A percentile compares a stretch with the other conserved stretches of the same genome.
Evolutionary conservation across 2,113 vertebrate genomes (phyloP).

Genomic region (Chionodraco myersi): DNA sequence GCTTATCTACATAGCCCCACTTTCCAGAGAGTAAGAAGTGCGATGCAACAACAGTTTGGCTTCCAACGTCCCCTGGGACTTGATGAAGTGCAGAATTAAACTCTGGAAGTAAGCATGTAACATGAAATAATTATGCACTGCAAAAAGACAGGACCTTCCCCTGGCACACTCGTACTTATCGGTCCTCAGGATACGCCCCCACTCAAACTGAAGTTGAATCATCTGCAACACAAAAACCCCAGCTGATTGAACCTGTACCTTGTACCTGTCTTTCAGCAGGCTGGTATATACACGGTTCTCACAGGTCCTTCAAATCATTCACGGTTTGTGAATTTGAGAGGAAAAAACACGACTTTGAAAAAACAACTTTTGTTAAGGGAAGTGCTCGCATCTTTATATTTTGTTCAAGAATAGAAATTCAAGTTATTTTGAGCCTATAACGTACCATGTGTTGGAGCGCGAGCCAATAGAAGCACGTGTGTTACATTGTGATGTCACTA

Average conservation of each 20-base stretch:
- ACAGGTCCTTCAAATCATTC: no score
- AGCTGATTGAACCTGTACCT: not conserved
- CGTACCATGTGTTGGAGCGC: no score
- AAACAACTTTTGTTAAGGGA: no score
- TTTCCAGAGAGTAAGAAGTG: constrained; percentile 40
- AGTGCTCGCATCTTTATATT: no score
- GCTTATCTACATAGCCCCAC: constrained; percentile 60
- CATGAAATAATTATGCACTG: constrained; percentile 44
- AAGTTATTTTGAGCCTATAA: no score
- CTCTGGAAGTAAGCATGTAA: constrained; percentile 29
- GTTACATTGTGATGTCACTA: no score
- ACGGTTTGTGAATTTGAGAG: no score
- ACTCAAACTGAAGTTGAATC: constrained; percentile 23
- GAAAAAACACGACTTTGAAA: no score
- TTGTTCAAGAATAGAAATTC: no score
- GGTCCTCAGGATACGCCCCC: not conserved
- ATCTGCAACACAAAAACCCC: constrained; percentile 11
- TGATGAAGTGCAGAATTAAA: constrained; percentile 40
- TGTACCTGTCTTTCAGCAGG: not conserved
- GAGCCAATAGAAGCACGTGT: no score
- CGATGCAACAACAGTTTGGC: constrained; percentile 47
- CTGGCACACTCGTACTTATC: constrained; percentile 19
- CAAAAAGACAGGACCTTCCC: constrained; percentile 17
- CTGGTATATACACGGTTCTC: not conserved
- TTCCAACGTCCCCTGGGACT: constrained; percentile 19